Evolutionary conservation across 2,888 invertebrate species (phyloP).

Genomic region (Anoncus sp.): DNA sequence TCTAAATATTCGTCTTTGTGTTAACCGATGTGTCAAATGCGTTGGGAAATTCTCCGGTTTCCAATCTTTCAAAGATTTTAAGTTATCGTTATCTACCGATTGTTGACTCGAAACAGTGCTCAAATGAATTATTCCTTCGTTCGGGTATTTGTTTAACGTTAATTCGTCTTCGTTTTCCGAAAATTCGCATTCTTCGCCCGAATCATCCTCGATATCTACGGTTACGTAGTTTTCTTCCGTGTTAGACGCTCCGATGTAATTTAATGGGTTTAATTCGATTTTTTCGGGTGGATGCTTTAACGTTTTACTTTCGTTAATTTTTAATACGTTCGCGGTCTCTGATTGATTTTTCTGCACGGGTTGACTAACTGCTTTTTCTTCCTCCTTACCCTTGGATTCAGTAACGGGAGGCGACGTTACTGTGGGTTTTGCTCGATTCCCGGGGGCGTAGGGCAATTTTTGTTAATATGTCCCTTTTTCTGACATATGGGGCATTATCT

Average conservation of each 20-base stretch:
- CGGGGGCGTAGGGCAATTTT: slow-evolving; percentile 38
- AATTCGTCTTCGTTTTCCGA: neutral
- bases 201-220: neutral
- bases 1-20: neutral
- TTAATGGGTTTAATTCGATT: too few species aligned
- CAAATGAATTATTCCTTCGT: neutral
- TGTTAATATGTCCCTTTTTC: slow-evolving; percentile 39
- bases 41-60: neutral
- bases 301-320: too few species aligned
- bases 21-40: neutral
- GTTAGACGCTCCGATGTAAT: too few species aligned
- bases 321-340: too few species aligned
- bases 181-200: neutral
- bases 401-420: slow-evolving; percentile 36
- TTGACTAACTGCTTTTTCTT: neutral
- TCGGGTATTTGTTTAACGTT: neutral
- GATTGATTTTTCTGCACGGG: neutral
- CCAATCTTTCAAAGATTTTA: slow-evolving; percentile 16
- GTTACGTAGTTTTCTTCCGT: neutral
- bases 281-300: neutral
- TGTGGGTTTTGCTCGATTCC: slow-evolving; percentile 44
- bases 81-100: neutral
- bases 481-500: slow-evolving; percentile 24
- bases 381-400: slow-evolving; percentile 26
- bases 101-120: too few species aligned